These are phyloP conservation scores for Crematogaster levior DNA, from an alignment of 2,888 invertebrate species.

Conservation along the genomic window DNA sequence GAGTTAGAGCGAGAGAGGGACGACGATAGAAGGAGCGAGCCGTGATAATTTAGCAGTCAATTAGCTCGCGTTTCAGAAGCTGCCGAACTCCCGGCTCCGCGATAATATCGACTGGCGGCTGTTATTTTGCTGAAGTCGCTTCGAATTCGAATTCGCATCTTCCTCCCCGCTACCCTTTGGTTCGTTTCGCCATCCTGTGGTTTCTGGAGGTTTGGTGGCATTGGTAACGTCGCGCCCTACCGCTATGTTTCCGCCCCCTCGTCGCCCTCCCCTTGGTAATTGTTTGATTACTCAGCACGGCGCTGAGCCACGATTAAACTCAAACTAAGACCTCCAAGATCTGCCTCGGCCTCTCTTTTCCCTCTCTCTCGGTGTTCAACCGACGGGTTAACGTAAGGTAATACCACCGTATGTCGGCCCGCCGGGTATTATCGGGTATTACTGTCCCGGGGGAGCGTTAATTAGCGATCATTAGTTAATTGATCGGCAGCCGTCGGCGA, in stretches of 20 bases:
- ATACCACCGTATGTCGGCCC: slow-evolving; percentile 68
- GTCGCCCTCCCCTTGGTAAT: slow-evolving; percentile 76
- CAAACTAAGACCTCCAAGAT: slow-evolving; percentile 82
- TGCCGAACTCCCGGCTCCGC: slow-evolving; percentile 74
- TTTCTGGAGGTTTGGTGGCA: slow-evolving; percentile 63
- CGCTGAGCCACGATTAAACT: slow-evolving; percentile 83
- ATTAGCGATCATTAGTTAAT: slow-evolving; percentile 81
- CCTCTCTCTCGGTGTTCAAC: slow-evolving; percentile 47
- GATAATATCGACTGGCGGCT: slow-evolving; percentile 83
- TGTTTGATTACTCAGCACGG: slow-evolving; percentile 86
- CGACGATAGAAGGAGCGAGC: slow-evolving; percentile 36
- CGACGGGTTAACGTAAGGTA: slow-evolving; percentile 72
- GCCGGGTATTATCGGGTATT: slow-evolving; percentile 75
- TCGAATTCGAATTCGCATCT: slow-evolving; percentile 62
- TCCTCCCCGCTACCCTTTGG: slow-evolving; percentile 57
- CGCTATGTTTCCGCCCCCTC: slow-evolving; percentile 36
- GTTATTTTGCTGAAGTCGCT: slow-evolving; percentile 84
- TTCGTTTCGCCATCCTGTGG: slow-evolving; percentile 60
- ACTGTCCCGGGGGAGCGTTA: slow-evolving; percentile 77
- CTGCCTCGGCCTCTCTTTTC: slow-evolving; percentile 61
- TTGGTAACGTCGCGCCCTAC: slow-evolving; percentile 46
- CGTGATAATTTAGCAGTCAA: slow-evolving; percentile 84
- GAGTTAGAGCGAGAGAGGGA: background rate
- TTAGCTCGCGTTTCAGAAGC: slow-evolving; percentile 80
- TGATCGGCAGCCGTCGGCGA: slow-evolving; percentile 78